Conservation (phyloP, 2,888 invertebrate genomes). For the Hipparchia sbordonii region DNA sequence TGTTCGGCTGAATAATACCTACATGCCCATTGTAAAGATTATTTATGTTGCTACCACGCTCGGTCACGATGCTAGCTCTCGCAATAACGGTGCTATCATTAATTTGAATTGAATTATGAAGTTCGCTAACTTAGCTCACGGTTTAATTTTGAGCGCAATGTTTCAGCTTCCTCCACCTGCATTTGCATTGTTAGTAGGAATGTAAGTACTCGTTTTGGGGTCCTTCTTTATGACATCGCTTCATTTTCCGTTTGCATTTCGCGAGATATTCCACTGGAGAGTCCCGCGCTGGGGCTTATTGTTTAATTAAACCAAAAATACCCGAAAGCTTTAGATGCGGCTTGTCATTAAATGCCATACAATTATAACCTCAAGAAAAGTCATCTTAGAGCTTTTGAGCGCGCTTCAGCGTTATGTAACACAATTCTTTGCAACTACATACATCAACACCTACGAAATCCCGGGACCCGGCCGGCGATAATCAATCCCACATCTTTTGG, state of each 20-base stretch:
- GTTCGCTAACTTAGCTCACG: constrained; percentile 41
- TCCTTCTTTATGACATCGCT: constrained; percentile 18
- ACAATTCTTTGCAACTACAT: no score
- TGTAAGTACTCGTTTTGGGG: not conserved
- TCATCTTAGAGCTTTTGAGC: no score
- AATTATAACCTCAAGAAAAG: no score
- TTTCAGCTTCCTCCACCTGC: constrained; percentile 40
- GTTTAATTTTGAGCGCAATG: constrained; percentile 39
- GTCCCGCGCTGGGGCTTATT: not conserved
- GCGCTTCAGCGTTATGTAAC: no score
- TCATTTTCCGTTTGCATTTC: constrained; percentile 6
- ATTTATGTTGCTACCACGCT: constrained; percentile 50
- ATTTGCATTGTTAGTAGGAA: constrained; percentile 47
- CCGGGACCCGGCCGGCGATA: no score
- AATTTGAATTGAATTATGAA: constrained; percentile 54
- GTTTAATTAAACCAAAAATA: not conserved
- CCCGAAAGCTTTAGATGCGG: not conserved
- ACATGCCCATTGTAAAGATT: constrained; percentile 48
- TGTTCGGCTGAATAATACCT: constrained; percentile 45
- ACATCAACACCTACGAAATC: no score
- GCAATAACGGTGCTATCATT: constrained; percentile 48
- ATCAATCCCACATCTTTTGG: no score
- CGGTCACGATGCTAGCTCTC: constrained; percentile 46
- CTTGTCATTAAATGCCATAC: no score
- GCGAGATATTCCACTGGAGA: not conserved